Conservation (phyloP, 1,140 invertebrate genomes). For the Pogonognathellus flavescens region DNA sequence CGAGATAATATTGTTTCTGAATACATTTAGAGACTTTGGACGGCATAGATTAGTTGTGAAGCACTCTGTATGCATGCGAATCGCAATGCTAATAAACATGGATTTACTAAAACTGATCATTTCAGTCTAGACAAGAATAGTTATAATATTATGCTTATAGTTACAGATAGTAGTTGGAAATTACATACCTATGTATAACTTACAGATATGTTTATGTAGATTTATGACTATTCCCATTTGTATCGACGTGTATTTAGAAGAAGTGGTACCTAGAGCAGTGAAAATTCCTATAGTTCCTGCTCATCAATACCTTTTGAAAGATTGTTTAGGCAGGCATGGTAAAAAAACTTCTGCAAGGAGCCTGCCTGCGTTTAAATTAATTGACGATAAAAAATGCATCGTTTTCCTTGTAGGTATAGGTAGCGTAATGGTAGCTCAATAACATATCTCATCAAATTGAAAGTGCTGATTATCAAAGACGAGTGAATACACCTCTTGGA, state of each 20-base stretch:
- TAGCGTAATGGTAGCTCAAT: slow-evolving; percentile 3
- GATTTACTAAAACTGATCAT: not conserved
- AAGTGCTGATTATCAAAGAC: slow-evolving; percentile 42
- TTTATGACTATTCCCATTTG: not conserved
- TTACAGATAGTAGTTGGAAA: not conserved
- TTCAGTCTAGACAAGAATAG: no score
- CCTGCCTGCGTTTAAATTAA: slow-evolving; percentile 46
- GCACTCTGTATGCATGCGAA: no score
- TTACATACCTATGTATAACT: not conserved
- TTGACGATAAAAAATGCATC: slow-evolving; percentile 26
- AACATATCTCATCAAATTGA: slow-evolving; percentile 50
- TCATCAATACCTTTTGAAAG: not conserved
- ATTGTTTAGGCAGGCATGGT: not conserved
- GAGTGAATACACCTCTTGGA: slow-evolving; percentile 44
- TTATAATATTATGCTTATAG: no score
- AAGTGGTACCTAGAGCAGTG: no score
- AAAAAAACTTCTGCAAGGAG: slow-evolving; percentile 8
- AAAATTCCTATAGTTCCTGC: not conserved
- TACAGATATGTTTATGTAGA: not conserved
- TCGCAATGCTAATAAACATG: not conserved
- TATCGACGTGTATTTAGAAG: no score
- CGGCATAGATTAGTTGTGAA: no score
- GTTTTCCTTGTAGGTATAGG: slow-evolving; percentile 26
- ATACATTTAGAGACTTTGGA: no score
- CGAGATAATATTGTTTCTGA: no score